Conservation (phyloP, 2,888 invertebrate genomes). For the Orthonevra nobilis region DNA sequence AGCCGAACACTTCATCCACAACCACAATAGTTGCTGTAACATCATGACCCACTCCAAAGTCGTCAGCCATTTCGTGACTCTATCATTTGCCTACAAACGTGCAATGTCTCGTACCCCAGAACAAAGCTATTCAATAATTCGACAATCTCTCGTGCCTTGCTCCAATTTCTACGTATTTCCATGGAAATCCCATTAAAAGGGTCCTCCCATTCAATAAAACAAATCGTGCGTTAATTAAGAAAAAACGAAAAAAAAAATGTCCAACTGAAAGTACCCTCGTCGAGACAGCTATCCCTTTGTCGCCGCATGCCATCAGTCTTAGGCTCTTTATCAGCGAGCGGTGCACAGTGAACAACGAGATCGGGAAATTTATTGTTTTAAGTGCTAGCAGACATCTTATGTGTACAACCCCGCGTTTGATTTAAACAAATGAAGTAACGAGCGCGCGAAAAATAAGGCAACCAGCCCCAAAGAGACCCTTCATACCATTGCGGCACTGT, state of each 20-base stretch:
- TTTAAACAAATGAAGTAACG: constrained; percentile 66
- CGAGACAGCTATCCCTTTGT: constrained; percentile 48
- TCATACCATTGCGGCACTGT: neutral
- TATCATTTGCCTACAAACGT: constrained; percentile 10
- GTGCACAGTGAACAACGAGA: constrained; percentile 49
- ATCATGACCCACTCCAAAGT: constrained; percentile 58
- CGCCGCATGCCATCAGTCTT: constrained; percentile 61
- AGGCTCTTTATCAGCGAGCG: constrained; percentile 57
- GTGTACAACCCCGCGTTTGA: constrained; percentile 52
- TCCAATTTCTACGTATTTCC: constrained; percentile 50
- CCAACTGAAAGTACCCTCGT: neutral
- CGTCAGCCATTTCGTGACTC: constrained; percentile 61
- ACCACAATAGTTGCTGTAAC: neutral
- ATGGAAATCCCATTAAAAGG: constrained; percentile 25
- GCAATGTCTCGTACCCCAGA: neutral
- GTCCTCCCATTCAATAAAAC: constrained; percentile 40
- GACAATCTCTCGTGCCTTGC: constrained; percentile 55
- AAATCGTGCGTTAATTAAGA: constrained; percentile 66
- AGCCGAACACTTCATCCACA: neutral
- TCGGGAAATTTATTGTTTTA: constrained; percentile 68
- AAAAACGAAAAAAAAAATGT: neutral
- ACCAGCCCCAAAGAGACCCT: neutral
- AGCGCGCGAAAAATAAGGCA: constrained; percentile 18
- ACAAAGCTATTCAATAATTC: constrained; percentile 19
- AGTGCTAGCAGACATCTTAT: constrained; percentile 59